Evolutionary conservation across 2,113 vertebrate species (phyloP).

Genomic region (Podarcis muralis): DNA sequence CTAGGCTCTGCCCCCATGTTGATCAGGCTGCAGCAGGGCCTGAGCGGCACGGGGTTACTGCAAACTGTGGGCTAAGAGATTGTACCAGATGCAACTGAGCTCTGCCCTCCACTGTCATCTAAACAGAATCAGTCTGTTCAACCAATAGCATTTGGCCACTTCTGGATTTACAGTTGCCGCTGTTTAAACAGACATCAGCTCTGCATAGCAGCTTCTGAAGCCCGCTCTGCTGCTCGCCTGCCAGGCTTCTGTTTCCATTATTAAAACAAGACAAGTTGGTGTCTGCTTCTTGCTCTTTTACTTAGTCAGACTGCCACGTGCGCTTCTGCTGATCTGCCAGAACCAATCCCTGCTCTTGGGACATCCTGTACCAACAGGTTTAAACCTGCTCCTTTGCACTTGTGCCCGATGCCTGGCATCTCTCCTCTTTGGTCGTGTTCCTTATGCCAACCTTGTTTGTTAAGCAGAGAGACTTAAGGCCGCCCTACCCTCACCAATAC

Average conservation of each 20-base stretch:
- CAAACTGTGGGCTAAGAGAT: neutral
- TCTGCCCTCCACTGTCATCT: neutral
- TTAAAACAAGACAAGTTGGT: neutral
- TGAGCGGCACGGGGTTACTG: neutral
- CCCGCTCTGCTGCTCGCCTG: neutral
- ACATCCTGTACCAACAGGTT: conserved; percentile 10
- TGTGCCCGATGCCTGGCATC: neutral
- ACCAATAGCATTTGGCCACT: neutral
- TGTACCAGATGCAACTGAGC: neutral
- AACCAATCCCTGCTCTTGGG: neutral
- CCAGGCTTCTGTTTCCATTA: neutral
- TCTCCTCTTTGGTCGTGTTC: neutral
- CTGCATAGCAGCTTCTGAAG: neutral
- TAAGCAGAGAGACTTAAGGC: neutral
- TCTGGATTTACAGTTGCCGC: neutral
- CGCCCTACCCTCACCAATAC: neutral
- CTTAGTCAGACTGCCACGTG: neutral
- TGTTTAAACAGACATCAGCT: neutral
- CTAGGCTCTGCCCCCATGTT: neutral
- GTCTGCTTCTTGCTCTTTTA: neutral
- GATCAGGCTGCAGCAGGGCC: neutral
- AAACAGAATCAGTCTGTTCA: neutral
- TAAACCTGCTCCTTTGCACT: conserved; percentile 9
- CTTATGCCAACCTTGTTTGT: neutral
- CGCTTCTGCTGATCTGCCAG: neutral